These are phyloP conservation scores for Phylloscopus whistleri DNA, from an alignment of 2,113 vertebrate species.

Conservation along the genomic window DNA sequence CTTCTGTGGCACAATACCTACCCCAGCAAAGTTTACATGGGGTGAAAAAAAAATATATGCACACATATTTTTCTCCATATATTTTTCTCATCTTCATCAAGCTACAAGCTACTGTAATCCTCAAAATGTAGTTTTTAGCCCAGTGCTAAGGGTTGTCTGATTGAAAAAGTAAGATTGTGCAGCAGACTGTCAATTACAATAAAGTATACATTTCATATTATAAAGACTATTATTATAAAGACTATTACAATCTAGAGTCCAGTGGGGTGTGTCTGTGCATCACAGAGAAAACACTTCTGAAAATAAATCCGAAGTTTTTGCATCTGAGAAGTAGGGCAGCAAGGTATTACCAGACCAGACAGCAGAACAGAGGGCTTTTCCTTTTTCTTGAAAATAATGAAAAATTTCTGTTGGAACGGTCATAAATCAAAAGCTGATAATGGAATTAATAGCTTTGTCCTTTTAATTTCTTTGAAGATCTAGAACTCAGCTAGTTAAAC, in stretches of 20 bases:
- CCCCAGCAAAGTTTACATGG: background rate
- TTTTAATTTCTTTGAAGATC: background rate
- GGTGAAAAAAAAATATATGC: background rate
- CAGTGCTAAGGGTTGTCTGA: background rate
- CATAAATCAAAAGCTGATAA: slow-evolving; percentile 21
- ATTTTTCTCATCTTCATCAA: background rate
- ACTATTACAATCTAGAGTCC: background rate
- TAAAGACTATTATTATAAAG: background rate
- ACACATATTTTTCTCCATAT: background rate
- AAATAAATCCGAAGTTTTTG: background rate
- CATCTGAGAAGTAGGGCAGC: background rate
- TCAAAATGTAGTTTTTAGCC: background rate
- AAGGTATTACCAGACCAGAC: background rate
- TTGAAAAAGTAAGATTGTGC: background rate
- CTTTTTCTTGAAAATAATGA: background rate
- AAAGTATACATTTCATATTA: background rate
- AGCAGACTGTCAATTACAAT: background rate
- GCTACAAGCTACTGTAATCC: background rate
- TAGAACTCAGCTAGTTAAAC: background rate
- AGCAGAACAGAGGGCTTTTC: background rate
- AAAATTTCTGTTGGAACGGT: background rate
- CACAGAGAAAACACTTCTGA: background rate
- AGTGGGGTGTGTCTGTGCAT: background rate
- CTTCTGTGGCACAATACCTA: background rate
- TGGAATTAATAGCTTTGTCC: background rate